A percentile compares a stretch with the other conserved stretches of the same genome.
phyloP scores from a whole-genome alignment of 2,888 invertebrate species.

The Troides aeacus region DNA sequence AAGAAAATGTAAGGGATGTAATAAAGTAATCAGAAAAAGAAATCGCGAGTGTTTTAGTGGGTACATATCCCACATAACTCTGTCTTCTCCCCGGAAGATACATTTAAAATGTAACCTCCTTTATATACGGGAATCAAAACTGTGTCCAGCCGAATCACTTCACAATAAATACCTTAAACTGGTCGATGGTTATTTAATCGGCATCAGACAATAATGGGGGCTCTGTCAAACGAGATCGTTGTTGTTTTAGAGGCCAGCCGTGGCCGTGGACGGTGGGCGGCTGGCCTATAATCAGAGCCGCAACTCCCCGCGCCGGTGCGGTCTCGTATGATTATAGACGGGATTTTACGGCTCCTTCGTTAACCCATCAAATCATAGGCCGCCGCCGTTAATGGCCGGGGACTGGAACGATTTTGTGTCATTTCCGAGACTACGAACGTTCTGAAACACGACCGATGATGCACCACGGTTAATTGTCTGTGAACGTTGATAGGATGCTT shows the following conservation, averaged over 20 bases:
- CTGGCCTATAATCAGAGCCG: slow-evolving; percentile 70
- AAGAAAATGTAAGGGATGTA: too few species aligned
- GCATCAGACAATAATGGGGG: slow-evolving; percentile 12
- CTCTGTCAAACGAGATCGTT: slow-evolving; percentile 34
- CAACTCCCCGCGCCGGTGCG: slow-evolving; percentile 51
- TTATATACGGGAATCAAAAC: too few species aligned
- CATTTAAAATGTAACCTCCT: too few species aligned
- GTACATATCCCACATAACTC: too few species aligned
- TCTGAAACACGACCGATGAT: slow-evolving; percentile 43
- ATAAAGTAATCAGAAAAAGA: too few species aligned
- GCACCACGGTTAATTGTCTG: slow-evolving; percentile 61
- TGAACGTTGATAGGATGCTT: slow-evolving; percentile 40
- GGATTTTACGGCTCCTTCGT: slow-evolving; percentile 73
- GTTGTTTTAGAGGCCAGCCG: slow-evolving; percentile 52
- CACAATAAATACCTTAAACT: not conserved
- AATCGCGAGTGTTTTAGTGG: too few species aligned
- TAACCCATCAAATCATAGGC: slow-evolving; percentile 75
- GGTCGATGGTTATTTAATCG: slow-evolving; percentile 6
- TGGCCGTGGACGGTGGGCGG: slow-evolving; percentile 65
- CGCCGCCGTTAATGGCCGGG: slow-evolving; percentile 56
- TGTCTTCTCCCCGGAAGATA: too few species aligned
- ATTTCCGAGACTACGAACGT: slow-evolving; percentile 51
- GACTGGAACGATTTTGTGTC: slow-evolving; percentile 67
- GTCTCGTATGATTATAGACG: slow-evolving; percentile 66
- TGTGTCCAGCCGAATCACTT: not conserved